Base-by-base conservation (phyloP, 2,797 vertebrate species). In the Morelia viridis region DNA sequence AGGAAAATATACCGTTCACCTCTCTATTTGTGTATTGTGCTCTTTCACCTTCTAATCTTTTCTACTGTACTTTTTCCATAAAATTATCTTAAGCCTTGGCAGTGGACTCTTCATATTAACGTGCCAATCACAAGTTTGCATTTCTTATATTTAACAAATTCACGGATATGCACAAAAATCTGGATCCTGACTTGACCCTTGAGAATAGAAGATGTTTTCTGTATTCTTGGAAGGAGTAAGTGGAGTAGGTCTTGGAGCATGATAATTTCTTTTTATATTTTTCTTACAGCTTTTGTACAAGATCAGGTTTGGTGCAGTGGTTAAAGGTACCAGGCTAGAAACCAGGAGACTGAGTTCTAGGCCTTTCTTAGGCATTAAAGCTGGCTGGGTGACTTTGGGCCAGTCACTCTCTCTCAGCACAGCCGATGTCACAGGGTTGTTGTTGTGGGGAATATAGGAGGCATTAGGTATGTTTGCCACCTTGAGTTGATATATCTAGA, bases 1-100 rank as follows among this genome's bases (percentile, higher is more conserved):
- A 97, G 89, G 68, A 65, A 85, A 93, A 94, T 57, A 35, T 19
- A 90, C 91, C 91, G 22, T 24, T 96, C 6, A 3, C 86, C 84
- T 84, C 15, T 22, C 28, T 90, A 87, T 68, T n/a, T 58, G 65
- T 88, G 64, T 80, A 46, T 61, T 28, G 76, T 26, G 22, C 0
- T 9, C 12, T 84, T 89, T 88, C 86, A 0, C 8, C 85, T 88
- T 90, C 17, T 80, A 41, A 2, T 5, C 10, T 85, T 61, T 60
- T 60, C 24, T 46, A 56, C 2, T n/a, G 3, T 15, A n/a, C 26
- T 53, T 64, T 53, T 31, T 35, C 56, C 83, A 31, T 64, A 64
- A 61, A 53, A 28, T n/a, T 12, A n/a, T n/a, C 26, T n/a, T 60
- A 61, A 56, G 12, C 13, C 62, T 68, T 57, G 0, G 19, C 57